Base-by-base conservation (phyloP, 37 sponge, comb jelly and placozoan species). In the Ephydatia muelleri region DNA sequence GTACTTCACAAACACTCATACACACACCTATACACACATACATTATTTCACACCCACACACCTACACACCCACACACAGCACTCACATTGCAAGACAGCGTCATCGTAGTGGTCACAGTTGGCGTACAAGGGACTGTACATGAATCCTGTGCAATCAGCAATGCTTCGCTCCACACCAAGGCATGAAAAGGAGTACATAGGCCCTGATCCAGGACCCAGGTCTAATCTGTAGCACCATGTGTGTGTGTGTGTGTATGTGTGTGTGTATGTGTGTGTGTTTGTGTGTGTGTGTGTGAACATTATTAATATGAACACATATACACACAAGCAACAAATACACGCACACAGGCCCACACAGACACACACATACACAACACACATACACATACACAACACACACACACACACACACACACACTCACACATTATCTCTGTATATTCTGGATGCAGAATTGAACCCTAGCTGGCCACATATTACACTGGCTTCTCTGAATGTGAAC, bases 381-480 rank as follows among this genome's bases (percentile, higher is more conserved):
- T 13, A 78, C 30, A 78, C 69, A 68, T 23, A 33, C 67, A 75
- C 28, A 43, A 22, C 49, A 38, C 26, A 38, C 30, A 8, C 12
- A 27, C 49, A 78, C 30, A 13, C 43, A 49, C 19, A 5, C 31
- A 16, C 26, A 19, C 32, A 57, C 13, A 68, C 36, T 47, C 26
- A 72, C 82, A 32, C 2, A 31, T 23, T 37, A 34, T 73, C 25
- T 4, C 72, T 4, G 32, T 71, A 71, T 34, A 71, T 64, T 3
- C 12, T 27, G 27, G 72, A 32, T 25, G 76, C 85, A 68, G 77
- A 76, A 3, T 36, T 73, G 32, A 73, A 86, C 26, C 87, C 81
- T 0, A 80, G 73, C 31, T 80, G 57, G 28, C 36, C 67, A 22
- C 87, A 86, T 23, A 74, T 75, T 32, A 86, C 87, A 6, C 38